phyloP scores from a whole-genome alignment of 2,113 vertebrate genomes.

The Antennarius striatus region DNA sequence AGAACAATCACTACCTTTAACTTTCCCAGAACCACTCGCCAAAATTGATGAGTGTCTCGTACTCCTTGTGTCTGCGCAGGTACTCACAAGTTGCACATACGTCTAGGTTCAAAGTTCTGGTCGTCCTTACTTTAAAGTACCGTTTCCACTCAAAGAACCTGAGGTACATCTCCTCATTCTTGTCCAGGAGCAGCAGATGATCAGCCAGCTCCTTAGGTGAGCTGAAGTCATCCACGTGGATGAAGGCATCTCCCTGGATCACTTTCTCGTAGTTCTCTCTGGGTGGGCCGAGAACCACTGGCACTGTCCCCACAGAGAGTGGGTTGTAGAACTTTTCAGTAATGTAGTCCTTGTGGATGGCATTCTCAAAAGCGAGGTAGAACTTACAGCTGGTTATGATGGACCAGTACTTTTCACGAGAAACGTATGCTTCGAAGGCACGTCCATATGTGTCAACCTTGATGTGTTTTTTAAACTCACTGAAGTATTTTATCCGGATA shows the following conservation, averaged over 20 bases:
- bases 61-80: constrained; percentile 91
- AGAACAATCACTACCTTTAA: too few species aligned
- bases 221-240: constrained; percentile 93
- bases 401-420: constrained; percentile 92
- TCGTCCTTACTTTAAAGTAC: constrained; percentile 93
- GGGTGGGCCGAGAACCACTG: constrained; percentile 90
- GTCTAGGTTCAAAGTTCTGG: constrained; percentile 93
- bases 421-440: constrained; percentile 90
- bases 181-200: constrained; percentile 92
- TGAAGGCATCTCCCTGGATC: constrained; percentile 92
- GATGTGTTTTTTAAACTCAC: constrained; percentile 93
- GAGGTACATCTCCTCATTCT: constrained; percentile 92
- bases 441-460: constrained; percentile 93
- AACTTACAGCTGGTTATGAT: constrained; percentile 95
- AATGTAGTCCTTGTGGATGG: constrained; percentile 97
- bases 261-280: constrained; percentile 97
- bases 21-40: constrained; percentile 97
- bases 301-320: constrained; percentile 90
- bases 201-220: constrained; percentile 93
- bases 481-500: constrained; percentile 93
- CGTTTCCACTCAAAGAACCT: constrained; percentile 94
- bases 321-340: constrained; percentile 98
- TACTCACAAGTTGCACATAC: constrained; percentile 95
- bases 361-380: constrained; percentile 97
- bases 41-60: constrained; percentile 91